These are phyloP conservation scores for Aporophyla lueneburgensis DNA, from an alignment of 2,888 invertebrate species.

Conservation along the genomic window DNA sequence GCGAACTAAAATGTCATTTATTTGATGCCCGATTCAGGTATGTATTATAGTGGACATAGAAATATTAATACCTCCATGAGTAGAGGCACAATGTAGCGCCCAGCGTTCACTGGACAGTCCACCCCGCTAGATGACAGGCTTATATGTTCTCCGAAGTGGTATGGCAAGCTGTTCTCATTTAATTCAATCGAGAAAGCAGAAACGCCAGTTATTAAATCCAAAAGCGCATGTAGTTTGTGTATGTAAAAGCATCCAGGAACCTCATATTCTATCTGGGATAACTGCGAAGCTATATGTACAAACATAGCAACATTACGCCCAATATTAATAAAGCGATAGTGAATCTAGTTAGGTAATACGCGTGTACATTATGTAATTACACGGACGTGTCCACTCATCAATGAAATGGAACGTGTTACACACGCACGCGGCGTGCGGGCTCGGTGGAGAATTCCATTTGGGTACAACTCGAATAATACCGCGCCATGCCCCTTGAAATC, in stretches of 20 bases:
- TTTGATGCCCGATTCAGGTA: not conserved
- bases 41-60: not conserved
- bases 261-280: not conserved
- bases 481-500: constrained; percentile 9
- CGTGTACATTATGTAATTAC: constrained; percentile 28
- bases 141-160: not conserved
- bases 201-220: not conserved
- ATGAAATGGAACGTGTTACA: constrained; percentile 44
- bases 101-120: not conserved
- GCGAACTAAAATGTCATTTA: not conserved
- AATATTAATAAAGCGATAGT: constrained; percentile 27
- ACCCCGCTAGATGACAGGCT: not conserved
- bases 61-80: not conserved
- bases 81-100: not conserved
- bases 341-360: constrained; percentile 29
- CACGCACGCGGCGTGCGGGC: constrained; percentile 11
- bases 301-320: not conserved
- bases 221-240: too few species aligned
- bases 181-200: not conserved
- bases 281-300: not conserved
- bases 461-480: constrained; percentile 14
- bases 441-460: constrained; percentile 27
- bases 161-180: not conserved
- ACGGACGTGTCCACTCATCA: constrained; percentile 40
- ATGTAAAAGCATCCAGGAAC: not conserved